A percentile compares a stretch with the other conserved stretches of the same genome.
These are phyloP conservation scores for Serranus cabrilla DNA, from an alignment of 2,797 vertebrate genomes.

Conservation along the genomic window DNA sequence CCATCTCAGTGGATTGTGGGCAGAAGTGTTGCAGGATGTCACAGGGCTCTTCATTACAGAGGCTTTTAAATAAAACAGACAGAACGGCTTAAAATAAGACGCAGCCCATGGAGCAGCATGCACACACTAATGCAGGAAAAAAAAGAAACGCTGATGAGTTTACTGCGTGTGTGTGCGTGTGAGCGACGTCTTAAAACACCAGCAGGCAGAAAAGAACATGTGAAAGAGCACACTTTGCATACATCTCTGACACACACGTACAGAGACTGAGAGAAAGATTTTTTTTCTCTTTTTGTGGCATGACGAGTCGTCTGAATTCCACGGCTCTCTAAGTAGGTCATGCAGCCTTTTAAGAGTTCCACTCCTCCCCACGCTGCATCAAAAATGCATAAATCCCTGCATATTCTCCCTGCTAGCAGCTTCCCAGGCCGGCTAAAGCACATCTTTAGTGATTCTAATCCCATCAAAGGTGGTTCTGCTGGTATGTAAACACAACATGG, in stretches of 20 bases:
- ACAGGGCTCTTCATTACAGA: conserved; percentile 48
- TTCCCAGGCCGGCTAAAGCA: conserved; percentile 74
- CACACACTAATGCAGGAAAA: conserved; percentile 31
- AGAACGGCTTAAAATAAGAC: conserved; percentile 56
- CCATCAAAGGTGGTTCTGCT: conserved; percentile 79
- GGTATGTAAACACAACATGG: conserved; percentile 76
- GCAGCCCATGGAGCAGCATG: conserved; percentile 34
- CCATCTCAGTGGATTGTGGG: conserved; percentile 46
- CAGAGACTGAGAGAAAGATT: conserved; percentile 55
- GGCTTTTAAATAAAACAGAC: conserved; percentile 65
- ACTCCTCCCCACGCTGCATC: conserved; percentile 84
- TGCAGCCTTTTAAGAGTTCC: conserved; percentile 81
- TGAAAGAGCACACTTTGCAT: conserved; percentile 46
- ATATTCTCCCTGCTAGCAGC: conserved; percentile 78
- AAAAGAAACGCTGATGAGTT: conserved; percentile 28
- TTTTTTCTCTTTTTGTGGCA: conserved; percentile 72
- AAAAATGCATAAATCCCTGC: conserved; percentile 87
- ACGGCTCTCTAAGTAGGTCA: conserved; percentile 87
- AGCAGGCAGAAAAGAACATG: conserved; percentile 39
- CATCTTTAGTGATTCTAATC: conserved; percentile 80
- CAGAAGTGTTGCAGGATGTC: conserved; percentile 54
- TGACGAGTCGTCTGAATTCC: conserved; percentile 79
- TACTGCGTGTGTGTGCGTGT: not conserved
- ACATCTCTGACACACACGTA: conserved; percentile 55
- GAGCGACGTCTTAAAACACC: conserved; percentile 22